Percentiles rank a stretch among this genome's conserved stretches.
Conservation (phyloP, 2,113 vertebrate genomes). For the Toxotes jaculatrix region DNA sequence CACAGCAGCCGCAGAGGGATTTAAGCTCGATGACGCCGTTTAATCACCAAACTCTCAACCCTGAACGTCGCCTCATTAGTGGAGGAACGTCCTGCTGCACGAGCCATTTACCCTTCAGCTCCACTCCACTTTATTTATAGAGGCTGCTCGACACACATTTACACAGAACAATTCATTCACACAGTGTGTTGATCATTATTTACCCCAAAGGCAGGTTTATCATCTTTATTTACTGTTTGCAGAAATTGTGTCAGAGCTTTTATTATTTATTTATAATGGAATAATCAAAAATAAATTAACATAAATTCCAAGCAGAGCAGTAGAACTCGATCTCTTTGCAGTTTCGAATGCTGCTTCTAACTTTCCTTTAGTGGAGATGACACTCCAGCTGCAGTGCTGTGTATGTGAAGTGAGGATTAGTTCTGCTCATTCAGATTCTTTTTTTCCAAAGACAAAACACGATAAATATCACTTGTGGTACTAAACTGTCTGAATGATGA, state of each 20-base stretch:
- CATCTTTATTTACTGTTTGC: not conserved
- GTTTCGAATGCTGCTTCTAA: not conserved
- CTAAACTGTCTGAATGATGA: too few species aligned
- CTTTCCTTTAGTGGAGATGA: not conserved
- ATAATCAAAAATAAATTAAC: too few species aligned
- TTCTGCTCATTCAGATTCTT: too few species aligned
- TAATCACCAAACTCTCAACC: slow-evolving; percentile 14
- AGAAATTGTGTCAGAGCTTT: not conserved
- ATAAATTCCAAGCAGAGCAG: too few species aligned
- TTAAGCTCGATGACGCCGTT: not conserved
- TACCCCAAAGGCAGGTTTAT: not conserved
- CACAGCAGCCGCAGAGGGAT: not conserved
- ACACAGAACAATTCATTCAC: not conserved
- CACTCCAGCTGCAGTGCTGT: not conserved
- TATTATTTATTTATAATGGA: not conserved
- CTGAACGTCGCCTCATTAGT: slow-evolving; percentile 34
- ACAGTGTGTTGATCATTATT: not conserved
- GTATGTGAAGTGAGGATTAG: too few species aligned
- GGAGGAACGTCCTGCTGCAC: slow-evolving; percentile 9
- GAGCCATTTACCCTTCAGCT: slow-evolving; percentile 37
- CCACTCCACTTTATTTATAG: slow-evolving; percentile 16
- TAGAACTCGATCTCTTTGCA: not conserved
- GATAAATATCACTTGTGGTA: too few species aligned
- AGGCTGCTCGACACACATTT: not conserved
- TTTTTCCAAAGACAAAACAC: too few species aligned